A percentile compares a stretch with the other conserved stretches of the same genome.
Conservation (phyloP, 2,888 invertebrate species). For the Tanypteryx hageni region DNA sequence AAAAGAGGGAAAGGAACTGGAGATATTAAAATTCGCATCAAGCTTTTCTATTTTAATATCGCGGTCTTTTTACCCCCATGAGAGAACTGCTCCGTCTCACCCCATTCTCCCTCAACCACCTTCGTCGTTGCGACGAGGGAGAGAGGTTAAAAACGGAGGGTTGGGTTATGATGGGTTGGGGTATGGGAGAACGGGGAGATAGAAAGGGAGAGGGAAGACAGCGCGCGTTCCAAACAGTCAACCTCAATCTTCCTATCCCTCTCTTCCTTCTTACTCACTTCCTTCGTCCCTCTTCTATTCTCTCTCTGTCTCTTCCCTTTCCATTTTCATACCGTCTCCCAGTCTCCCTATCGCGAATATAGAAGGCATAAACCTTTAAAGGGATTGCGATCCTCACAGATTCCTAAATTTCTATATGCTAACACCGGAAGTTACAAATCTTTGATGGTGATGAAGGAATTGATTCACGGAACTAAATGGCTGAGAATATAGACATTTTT, state of each 20-base stretch:
- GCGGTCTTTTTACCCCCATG: slow-evolving; percentile 47
- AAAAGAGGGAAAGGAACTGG: neutral
- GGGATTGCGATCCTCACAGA: no score
- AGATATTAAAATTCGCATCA: slow-evolving; percentile 55
- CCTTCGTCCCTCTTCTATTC: neutral
- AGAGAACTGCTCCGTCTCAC: neutral
- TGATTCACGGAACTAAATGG: no score
- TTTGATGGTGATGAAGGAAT: no score
- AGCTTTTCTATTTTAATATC: slow-evolving; percentile 63
- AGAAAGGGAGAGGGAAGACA: slow-evolving; percentile 4
- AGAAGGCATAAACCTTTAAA: no score
- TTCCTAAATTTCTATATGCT: no score
- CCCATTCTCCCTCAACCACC: neutral
- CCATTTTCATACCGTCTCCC: no score
- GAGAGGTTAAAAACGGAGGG: neutral
- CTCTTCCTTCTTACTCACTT: slow-evolving; percentile 2
- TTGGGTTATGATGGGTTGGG: no score
- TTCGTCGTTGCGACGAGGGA: neutral
- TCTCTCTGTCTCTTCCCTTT: neutral
- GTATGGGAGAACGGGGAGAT: neutral
- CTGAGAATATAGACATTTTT: no score
- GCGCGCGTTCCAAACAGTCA: slow-evolving; percentile 19
- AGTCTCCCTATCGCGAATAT: no score
- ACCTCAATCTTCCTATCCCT: neutral
- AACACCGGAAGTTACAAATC: no score